Evolutionary conservation across 2,797 vertebrate species (phyloP), one percentile per base, ranked within the genome.

Genomic region (Botia kubotai): DNA sequence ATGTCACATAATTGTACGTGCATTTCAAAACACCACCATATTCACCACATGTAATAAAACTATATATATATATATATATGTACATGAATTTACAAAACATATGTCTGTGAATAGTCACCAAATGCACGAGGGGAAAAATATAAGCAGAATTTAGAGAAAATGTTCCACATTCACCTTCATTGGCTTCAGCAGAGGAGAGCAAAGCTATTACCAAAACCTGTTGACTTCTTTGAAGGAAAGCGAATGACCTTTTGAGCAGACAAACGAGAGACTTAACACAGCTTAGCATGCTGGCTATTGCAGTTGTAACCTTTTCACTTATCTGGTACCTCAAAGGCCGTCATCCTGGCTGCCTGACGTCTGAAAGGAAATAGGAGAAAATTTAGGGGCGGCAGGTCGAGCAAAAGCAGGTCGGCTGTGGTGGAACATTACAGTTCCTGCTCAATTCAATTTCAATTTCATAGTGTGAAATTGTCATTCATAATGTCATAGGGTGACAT

Each of bases 281-380:
- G 86, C 89, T 89, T 53, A 65, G 87, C 82, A 83, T 77, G 55
- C 81, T 81, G 79, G 77, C 70, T 86, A 84, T 85, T 72, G 65
- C 77, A 81, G 80, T 55, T 79, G 69, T 86, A 88, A 91, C 89
- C 90, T 91, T 91, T 91, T 87, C 85, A 84, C 88, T 88, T 72
- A 23, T 83, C 83, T 72, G 86, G 89, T 86, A 87, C 85, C 87
- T 88, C 83, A 91, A 93, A 93, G 88, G 88, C 89, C 90, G 88
- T 73, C 75, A 77, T 84, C 80, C 88, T 83, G 89, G 62, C 77
- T 78, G 85, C 80, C 79, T 77, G 78, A 75, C 82, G 83, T 72
- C 58, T 36, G 16, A 80, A 71, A 72, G 6, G 12, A 72, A 63
- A 60, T 62, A 71, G 36, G 46, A 60, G 65, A 6, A 26, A 63